Evolutionary conservation across 2,797 vertebrate species (phyloP).

Genomic region (Oreochromis grahami): DNA sequence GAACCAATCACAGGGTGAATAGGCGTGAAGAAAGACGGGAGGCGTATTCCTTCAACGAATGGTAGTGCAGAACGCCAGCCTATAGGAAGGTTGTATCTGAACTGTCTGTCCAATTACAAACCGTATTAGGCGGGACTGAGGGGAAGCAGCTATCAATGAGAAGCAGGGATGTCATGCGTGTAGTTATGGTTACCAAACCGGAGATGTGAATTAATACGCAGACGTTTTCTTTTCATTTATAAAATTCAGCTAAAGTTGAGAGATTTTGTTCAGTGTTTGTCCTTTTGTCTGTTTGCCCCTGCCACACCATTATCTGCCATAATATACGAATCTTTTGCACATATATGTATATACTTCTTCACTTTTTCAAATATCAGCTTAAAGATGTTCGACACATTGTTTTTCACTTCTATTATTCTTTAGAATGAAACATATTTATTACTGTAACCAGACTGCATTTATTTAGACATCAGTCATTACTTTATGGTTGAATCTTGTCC

Average conservation of each 20-base stretch:
- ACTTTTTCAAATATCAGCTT: neutral
- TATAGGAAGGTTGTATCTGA: neutral
- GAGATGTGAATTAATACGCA: neutral
- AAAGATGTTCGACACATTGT: neutral
- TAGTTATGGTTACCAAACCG: slow-evolving; percentile 11
- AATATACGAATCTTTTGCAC: neutral
- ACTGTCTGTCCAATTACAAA: neutral
- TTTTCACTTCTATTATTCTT: neutral
- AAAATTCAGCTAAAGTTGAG: neutral
- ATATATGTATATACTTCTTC: neutral
- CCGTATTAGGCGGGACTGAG: neutral
- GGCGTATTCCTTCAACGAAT: slow-evolving; percentile 16
- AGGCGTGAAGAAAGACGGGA: neutral
- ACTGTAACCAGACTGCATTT: neutral
- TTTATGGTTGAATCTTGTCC: neutral
- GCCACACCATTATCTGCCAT: neutral
- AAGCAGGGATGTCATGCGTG: neutral
- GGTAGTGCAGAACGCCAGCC: rapidly evolving
- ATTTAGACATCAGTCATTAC: neutral
- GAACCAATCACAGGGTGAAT: slow-evolving; percentile 39
- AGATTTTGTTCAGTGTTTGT: neutral
- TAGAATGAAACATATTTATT: neutral
- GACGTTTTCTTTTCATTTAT: neutral
- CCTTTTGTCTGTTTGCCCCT: neutral
- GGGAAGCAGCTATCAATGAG: neutral